These are phyloP conservation scores for Timema cristinae DNA, from an alignment of 2,888 invertebrate species.

Conservation along the genomic window DNA sequence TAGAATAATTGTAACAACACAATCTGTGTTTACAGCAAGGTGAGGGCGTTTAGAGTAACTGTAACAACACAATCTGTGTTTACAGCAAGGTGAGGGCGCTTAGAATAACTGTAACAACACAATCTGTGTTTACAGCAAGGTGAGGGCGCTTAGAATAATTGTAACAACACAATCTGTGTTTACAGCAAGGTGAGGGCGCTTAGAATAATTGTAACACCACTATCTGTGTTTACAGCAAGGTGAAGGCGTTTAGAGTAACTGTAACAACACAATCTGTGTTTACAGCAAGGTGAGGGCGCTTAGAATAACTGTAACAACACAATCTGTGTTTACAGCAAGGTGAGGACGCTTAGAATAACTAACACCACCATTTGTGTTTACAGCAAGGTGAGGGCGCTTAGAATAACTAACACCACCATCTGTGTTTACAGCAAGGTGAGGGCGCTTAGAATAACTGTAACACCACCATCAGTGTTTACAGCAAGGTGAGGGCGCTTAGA, in stretches of 20 bases:
- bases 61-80: constrained; percentile 5
- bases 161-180: constrained; percentile 5
- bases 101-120: constrained; percentile 49
- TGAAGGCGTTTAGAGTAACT: constrained; percentile 55
- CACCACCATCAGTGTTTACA: no score
- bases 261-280: constrained; percentile 5
- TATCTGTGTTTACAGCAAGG: no score
- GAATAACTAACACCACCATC: constrained; percentile 46
- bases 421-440: no score
- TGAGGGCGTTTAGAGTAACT: constrained; percentile 55
- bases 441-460: constrained; percentile 55
- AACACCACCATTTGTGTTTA: no score
- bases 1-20: no score
- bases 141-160: constrained; percentile 55
- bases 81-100: constrained; percentile 43
- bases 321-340: no score
- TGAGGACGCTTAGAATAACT: constrained; percentile 55
- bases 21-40: no score
- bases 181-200: constrained; percentile 43
- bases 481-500: constrained; percentile 46
- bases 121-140: no score
- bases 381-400: constrained; percentile 46
- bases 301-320: constrained; percentile 49
- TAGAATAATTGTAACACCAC: constrained; percentile 49
- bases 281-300: constrained; percentile 43